Base-by-base conservation (phyloP, 2,888 invertebrate genomes). In the Hypselothyrea guttata region DNA sequence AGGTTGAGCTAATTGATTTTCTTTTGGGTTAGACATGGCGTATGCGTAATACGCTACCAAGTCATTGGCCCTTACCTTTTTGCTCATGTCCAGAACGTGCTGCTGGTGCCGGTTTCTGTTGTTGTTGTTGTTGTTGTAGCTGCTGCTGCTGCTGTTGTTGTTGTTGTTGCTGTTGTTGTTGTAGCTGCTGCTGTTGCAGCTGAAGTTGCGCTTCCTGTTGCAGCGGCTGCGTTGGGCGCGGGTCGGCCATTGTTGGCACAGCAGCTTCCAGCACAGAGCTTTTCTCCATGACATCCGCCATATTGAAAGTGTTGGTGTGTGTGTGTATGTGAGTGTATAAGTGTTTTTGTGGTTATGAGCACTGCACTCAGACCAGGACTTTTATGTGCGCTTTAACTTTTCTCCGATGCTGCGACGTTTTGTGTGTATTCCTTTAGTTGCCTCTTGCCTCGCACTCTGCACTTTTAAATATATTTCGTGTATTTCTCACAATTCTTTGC, bases 231-330 rank as follows among this genome's bases (percentile, higher is more conserved):
- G 59, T 42, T 46, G 69, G 60, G 59, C 75, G 74, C 44, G 79
- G 40, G 52, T 76, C 81, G 55, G 69, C 57, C 45, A 77, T 66
- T 61, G 77, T 70, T 62, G 79, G 60, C 61, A 70, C 69, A 75
- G 74, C 88, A 84, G 70, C 70, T 70, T 88, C 88, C 86, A 88
- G 75, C 61, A 75, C 62, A 52, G 84, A 89, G 88, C 88, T 89
- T 89, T 88, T 89, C 85, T 88, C 88, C 86, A 89, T 75, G 68
- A 88, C 83, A 78, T 88, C 88, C 87, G 88, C 88, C 88, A 88
- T 88, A 76, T 77, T 86, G 71, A 78, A 87, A 86, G 63, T 65
- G 68, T 37, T 49, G 42, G 33, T 51, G 40, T 55, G 35, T 65
- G 47, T 60, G 30, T 65, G 31, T 61, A 15, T 62, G 63, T 58